Base-by-base conservation (phyloP, 2,888 invertebrate species). In the Drosophila algonquin region DNA sequence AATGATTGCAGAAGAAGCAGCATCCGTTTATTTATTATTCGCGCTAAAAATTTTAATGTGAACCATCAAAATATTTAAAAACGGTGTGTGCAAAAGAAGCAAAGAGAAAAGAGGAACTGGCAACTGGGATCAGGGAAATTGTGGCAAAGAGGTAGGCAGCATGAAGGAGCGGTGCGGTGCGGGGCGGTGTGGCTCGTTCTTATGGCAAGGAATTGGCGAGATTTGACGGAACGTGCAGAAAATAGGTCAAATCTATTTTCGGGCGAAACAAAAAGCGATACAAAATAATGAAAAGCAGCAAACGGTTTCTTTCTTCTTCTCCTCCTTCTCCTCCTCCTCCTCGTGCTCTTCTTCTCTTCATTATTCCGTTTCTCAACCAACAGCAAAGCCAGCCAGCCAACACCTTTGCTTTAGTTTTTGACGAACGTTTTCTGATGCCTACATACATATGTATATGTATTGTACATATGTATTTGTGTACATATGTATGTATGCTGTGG, bases 161-260 rank as follows among this genome's bases (percentile, higher is more conserved):
- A 32, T 4, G 35, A 35, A 35, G 35, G 27, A 52, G 32, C 3
- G 35, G 52, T 12, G 3, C 0, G 21, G 21, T 21, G 21, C 21
- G 21, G 21, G 3, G 21, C 21, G 21, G 21, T 21, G 21, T 21
- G 35, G 52, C 12, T 35, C 14, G 52, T 16, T 35, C 14, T 35
- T 35, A 35, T 40, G 32, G 52, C 52, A 50, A 63, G 50, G 50
- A 63, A 63, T 63, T 45, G 51, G 63, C 63, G 46, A 63, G 45
- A 63, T 63, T 63, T 63, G 63, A 63, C 63, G 63, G 63, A 67
- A 67, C 65, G 65, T 72, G 70, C 63, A 4, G 70, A 88, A 83
- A 83, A 83, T 83, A 68, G 82, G 82, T 83, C 82, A 83, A 83
- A 88, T 88, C 89, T 83, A 83, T 88, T 83, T 88, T 57, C 56